Base-by-base conservation (phyloP, 2,888 invertebrate genomes). In the Anthophora plumipes region DNA sequence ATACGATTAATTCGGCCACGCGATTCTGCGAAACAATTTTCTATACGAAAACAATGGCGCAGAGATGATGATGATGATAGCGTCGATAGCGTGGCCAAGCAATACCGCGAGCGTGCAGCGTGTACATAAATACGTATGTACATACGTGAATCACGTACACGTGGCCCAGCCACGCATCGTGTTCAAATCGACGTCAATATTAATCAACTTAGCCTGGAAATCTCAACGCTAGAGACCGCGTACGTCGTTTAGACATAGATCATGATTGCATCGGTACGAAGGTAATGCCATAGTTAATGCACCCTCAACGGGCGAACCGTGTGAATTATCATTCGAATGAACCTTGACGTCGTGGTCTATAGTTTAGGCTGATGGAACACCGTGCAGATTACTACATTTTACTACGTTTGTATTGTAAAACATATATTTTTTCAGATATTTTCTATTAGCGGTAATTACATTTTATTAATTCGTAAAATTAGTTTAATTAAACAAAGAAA, bases 201-300 rank as follows among this genome's bases (percentile, higher is more conserved):
- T 77, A 82, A 82, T 82, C 82, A 77, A 77, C 68, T 77, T 80
- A 77, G 37, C 17, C 59, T 25, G 52, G 55, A 73, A 80, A 72
- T 82, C 81, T 81, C 71, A 46, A 61, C 52, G 69, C 43, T 17
- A 17, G 59, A 59, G 37, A 14, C 61, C 39, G 31, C 25, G 60
- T 57, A 48, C 64, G 67, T 68, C 43, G 77, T 63, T 80, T 39
- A 76, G 68, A 48, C 82, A 72, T 76, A 76, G 80, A 82, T 82
- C 82, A 80, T 46, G 72, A 80, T 72, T 66, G 72, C 81, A 60
- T 77, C 72, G 60, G 48, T 60, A 72, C 68, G 64, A 60, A 81
- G 82, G 72, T 72, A 72, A 77, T 80, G 80, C 76, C 57, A 55
- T 46, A 80, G 75, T 80, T 81, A 75, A 81, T 81, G 80, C 75